Evolutionary conservation across 2,888 invertebrate species (phyloP), one percentile per base, ranked within the genome.

Genomic region (Nemapogon koenigi): DNA sequence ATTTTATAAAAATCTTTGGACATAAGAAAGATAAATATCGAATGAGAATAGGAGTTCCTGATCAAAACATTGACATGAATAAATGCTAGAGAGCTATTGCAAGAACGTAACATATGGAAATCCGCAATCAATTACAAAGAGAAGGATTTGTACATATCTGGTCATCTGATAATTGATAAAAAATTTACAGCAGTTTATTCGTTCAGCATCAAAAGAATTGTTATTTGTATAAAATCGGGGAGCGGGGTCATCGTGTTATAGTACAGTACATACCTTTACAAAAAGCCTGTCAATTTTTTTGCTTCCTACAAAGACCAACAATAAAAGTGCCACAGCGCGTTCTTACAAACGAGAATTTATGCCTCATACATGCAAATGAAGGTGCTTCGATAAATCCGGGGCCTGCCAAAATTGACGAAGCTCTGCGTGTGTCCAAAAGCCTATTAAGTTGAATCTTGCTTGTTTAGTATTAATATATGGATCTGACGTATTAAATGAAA

Each of bases 331-430:
- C 71, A 72, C 35, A 31, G 62, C 59, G 59, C 62, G 70, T 71
- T 70, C 73, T 69, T 76, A 71, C 75, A 75, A 76, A 76, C 75
- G 71, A 75, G 75, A 71, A 78, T 76, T 76, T 75, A 78, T 72
- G 72, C 63, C 60, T 62, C 50, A 53, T 58, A 55, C 69, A 76
- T 78, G 78, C 60, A 73, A 78, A 78, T 78, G 61, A 64, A 56
- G 58, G 51, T 54, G 55, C 60, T 61, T 57, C 38, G 41, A 42
- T 42, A 46, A 43, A 43, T 39, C 39, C 37, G 63, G 8, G 7
- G 53, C 59, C 59, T 55, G 41, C 39, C 39, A 43, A 42, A 45
- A 45, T 44, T 42, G 43, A 46, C 42, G 22, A 29, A 28, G 14
- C 37, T 37, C 37, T 31, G 37, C 30, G 33, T 38, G 37, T 35